A percentile compares a stretch with the other conserved stretches of the same genome.
Evolutionary conservation across 2,888 invertebrate genomes (phyloP).

Genomic region (Dryomyza anilis): DNA sequence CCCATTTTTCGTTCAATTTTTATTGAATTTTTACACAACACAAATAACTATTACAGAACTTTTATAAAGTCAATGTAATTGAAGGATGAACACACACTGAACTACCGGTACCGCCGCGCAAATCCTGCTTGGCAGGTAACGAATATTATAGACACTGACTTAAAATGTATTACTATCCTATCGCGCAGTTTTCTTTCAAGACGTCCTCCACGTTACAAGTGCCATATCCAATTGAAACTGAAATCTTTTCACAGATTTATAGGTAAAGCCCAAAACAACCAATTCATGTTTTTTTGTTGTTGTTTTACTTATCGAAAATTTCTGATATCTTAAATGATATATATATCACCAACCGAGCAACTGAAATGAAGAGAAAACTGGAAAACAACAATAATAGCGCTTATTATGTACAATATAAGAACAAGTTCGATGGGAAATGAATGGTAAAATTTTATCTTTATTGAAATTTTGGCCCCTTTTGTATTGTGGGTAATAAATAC

Average conservation of each 20-base stretch:
- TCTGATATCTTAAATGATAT: constrained; percentile 43
- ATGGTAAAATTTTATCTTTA: constrained; percentile 1
- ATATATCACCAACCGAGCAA: constrained; percentile 17
- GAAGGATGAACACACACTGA: too few relatives aligned
- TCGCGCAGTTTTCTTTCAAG: too few relatives aligned
- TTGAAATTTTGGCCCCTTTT: constrained; percentile 1
- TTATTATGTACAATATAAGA: not conserved
- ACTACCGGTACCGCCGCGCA: too few relatives aligned
- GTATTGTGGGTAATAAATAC: not conserved
- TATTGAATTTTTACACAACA: too few relatives aligned
- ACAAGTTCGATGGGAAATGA: not conserved
- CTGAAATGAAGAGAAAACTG: not conserved
- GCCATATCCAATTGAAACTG: constrained; percentile 38
- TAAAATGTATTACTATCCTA: too few relatives aligned
- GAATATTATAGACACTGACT: too few relatives aligned
- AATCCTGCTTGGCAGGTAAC: too few relatives aligned
- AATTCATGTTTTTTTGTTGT: constrained; percentile 17
- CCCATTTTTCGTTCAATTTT: too few relatives aligned
- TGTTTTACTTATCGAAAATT: constrained; percentile 31
- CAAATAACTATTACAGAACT: too few relatives aligned
- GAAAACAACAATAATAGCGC: not conserved
- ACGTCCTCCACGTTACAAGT: constrained; percentile 40
- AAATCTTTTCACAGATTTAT: constrained; percentile 23
- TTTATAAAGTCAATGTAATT: too few relatives aligned
- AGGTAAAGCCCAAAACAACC: not conserved